phyloP scores from a whole-genome alignment of 2,888 invertebrate species.

The Pediacus dermestoides region DNA sequence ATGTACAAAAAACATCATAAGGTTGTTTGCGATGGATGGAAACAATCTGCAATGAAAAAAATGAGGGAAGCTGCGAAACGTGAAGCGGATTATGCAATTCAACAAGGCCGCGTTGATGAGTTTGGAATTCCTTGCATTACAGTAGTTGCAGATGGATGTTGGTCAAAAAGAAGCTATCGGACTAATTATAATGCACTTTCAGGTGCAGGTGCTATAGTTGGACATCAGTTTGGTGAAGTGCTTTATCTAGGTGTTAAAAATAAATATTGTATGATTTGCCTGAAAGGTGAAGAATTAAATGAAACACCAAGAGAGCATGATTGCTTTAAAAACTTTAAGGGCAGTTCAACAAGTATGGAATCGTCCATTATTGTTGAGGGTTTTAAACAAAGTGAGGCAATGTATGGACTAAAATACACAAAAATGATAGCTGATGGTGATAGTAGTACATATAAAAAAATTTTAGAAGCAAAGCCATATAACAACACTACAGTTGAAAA shows the following conservation, averaged over 20 bases:
- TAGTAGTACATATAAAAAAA: constrained; percentile 4
- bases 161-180: constrained; percentile 8
- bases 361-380: not conserved
- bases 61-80: constrained; percentile 10
- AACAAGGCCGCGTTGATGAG: constrained; percentile 13
- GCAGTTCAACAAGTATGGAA: not conserved
- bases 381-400: no score
- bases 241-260: not conserved
- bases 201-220: not conserved
- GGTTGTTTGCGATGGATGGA: not conserved
- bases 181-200: not conserved
- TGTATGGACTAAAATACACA: constrained; percentile 1
- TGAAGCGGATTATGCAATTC: constrained; percentile 8
- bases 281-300: not conserved
- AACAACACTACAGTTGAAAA: not conserved
- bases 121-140: constrained; percentile 12
- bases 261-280: not conserved
- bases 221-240: constrained; percentile 3
- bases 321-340: constrained; percentile 3
- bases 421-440: constrained; percentile 1
- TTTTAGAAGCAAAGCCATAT: constrained; percentile 1
- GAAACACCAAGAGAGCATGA: not conserved
- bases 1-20: no score
- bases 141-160: constrained; percentile 11
- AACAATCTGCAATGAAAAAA: constrained; percentile 2